Percentiles rank a stretch among this genome's conserved stretches.
Evolutionary conservation across 2,888 invertebrate species (phyloP).

Genomic region (Drosophila limbata): DNA sequence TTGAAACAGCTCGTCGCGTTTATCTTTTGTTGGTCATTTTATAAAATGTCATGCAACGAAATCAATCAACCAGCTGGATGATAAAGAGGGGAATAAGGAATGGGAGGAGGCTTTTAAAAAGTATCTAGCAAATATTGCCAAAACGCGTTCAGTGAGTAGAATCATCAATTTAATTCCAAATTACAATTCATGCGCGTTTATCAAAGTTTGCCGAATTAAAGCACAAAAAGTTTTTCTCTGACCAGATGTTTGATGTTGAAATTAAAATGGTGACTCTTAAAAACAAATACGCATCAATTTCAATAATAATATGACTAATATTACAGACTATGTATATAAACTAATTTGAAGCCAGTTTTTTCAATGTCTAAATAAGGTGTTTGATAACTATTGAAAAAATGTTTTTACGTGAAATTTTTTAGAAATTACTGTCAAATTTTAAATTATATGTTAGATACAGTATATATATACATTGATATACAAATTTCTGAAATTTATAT

Average conservation of each 20-base stretch:
- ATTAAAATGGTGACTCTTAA: background rate
- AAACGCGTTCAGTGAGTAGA: slow-evolving; percentile 29
- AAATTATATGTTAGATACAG: no score
- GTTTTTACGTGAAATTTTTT: no score
- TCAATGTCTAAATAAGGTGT: no score
- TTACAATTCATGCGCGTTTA: slow-evolving; percentile 76
- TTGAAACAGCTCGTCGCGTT: slow-evolving; percentile 31
- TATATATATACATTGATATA: no score
- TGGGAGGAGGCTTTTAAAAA: slow-evolving; percentile 3
- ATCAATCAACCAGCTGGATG: slow-evolving; percentile 67
- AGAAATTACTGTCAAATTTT: no score
- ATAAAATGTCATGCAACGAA: slow-evolving; percentile 72
- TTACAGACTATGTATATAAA: no score
- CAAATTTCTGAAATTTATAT: no score
- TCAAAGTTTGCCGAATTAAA: slow-evolving; percentile 56
- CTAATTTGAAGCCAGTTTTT: no score
- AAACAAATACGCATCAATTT: background rate
- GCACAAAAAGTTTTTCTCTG: slow-evolving; percentile 21
- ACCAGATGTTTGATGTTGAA: slow-evolving; percentile 11
- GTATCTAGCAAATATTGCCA: slow-evolving; percentile 39
- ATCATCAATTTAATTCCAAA: slow-evolving; percentile 76
- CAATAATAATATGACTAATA: background rate
- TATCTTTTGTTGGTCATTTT: slow-evolving; percentile 61
- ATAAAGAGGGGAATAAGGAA: background rate
- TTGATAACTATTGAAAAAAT: no score